Base-by-base conservation (phyloP, 2,888 invertebrate species). In the Lamellibrachia satsuma region DNA sequence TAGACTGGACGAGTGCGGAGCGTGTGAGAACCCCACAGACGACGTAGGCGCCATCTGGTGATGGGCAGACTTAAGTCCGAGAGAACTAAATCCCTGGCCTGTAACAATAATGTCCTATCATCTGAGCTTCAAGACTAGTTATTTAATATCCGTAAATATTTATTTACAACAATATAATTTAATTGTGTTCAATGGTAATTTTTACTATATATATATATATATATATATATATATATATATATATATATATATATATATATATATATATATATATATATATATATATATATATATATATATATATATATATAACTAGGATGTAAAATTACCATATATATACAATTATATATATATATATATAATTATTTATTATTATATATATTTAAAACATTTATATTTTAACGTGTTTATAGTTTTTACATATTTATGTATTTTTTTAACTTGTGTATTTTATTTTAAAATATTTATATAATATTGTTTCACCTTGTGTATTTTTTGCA, bases 161-260 rank as follows among this genome's bases (percentile, higher is more conserved):
- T 39, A 39, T 39, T 39, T 39, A 39, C 39, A 39, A 39, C 39
- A 39, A 39, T 39, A 39, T 39, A 39, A 39, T 39, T 39, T 39
- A 1, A 39, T 39, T 39, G 39, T 39, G 39, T 39, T 1, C 39
- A 39, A 39, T 39, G 0, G 39, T 39, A 39, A 39, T 39, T 39
- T 57, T 91, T 52, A 55, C n/a, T 75, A 27, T 91, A 91, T 92
- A 90, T 91, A 52, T 91, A 90, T 60, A 51, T 90, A 39, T 92
- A 91, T 60, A 91, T 75, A 9, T 92, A 57, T 92, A 92, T 92
- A 75, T 93, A 92, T 92, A 92, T 93, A 75, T 93, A 90, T 92
- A 90, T 93, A 55, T 93, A 92, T 93, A 55, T 93, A 90, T 93
- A 91, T 92, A 91, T 92, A 52, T 93, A 92, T 93, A 92, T 93